phyloP scores from a whole-genome alignment of 1,140 invertebrate genomes.

The Zaprionus gabonicus region DNA sequence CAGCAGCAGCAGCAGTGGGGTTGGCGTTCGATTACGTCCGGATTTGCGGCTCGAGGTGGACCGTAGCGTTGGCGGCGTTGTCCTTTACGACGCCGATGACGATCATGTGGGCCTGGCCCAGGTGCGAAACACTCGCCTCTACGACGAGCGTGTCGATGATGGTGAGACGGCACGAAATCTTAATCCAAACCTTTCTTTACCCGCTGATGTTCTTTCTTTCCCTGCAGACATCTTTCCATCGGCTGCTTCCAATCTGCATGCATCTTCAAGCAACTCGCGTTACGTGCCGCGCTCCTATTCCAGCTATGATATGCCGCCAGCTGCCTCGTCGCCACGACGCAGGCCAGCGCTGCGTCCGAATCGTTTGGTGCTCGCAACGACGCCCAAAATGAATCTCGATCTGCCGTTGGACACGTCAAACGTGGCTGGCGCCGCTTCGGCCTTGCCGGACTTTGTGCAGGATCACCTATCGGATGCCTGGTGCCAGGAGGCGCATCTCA shows the following conservation, averaged over 20 bases:
- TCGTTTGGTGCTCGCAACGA: conserved; percentile 54
- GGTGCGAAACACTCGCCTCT: conserved; percentile 65
- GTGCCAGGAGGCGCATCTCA: conserved; percentile 77
- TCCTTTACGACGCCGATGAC: conserved; percentile 57
- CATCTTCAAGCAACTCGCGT: conserved; percentile 44
- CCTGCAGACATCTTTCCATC: conserved; percentile 68
- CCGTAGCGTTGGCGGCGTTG: conserved; percentile 22
- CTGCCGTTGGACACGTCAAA: conserved; percentile 62
- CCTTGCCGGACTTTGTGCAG: conserved; percentile 87
- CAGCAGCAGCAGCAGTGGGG: conserved; percentile 14
- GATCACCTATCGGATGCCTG: conserved; percentile 87
- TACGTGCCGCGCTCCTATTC: conserved; percentile 82
- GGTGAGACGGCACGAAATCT: conserved; percentile 18
- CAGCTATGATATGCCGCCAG: conserved; percentile 77
- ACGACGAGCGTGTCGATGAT: conserved; percentile 67
- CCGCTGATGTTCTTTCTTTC: not conserved
- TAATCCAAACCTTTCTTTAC: not conserved
- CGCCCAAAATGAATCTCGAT: conserved; percentile 74
- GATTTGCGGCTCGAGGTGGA: conserved; percentile 51
- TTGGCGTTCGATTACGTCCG: conserved; percentile 37
- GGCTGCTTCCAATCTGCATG: conserved; percentile 53
- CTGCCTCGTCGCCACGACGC: conserved; percentile 64
- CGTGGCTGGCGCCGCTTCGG: conserved; percentile 65
- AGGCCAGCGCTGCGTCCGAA: conserved; percentile 66
- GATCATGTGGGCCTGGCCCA: conserved; percentile 62